A percentile compares a stretch with the other conserved stretches of the same genome.
Evolutionary conservation across 1,140 invertebrate genomes (phyloP).

Genomic region (Melanaphis sacchari): DNA sequence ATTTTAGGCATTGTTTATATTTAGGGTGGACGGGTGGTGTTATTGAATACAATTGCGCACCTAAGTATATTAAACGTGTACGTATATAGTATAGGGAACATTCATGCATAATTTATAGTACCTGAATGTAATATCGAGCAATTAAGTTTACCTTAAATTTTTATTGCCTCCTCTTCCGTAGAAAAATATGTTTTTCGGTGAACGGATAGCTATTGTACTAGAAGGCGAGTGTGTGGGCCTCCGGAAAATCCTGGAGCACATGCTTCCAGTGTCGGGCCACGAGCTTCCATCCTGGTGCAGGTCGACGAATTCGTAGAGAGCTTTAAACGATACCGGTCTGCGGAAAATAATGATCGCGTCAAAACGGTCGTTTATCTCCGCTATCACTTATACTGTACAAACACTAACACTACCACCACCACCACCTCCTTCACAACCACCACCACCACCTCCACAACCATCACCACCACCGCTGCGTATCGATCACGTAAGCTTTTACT

Average conservation of each 20-base stretch:
- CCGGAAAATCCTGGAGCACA: conserved; percentile 74
- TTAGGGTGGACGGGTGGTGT: neutral
- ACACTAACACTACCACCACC: neutral
- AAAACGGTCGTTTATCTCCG: neutral
- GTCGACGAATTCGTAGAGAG: conserved; percentile 90
- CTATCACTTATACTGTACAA: neutral
- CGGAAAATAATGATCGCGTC: conserved; percentile 56
- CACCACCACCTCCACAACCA: too few relatives aligned
- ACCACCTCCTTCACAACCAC: too few relatives aligned
- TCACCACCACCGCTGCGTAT: neutral
- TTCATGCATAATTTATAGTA: neutral
- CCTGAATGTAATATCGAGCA: neutral
- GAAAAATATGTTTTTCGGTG: conserved; percentile 81
- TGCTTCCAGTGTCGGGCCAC: conserved; percentile 72
- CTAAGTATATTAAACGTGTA: neutral
- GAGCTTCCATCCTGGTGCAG: conserved; percentile 82
- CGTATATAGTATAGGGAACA: neutral
- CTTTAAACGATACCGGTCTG: conserved; percentile 81
- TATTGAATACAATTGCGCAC: neutral
- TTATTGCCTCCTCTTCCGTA: conserved; percentile 83
- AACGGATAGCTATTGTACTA: conserved; percentile 68
- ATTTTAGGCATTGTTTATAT: neutral
- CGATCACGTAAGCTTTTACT: neutral
- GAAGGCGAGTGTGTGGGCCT: conserved; percentile 66
- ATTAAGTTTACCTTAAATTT: conserved; percentile 74